Evolutionary conservation across 2,888 invertebrate genomes (phyloP).

Genomic region (Ectemnius continuus): DNA sequence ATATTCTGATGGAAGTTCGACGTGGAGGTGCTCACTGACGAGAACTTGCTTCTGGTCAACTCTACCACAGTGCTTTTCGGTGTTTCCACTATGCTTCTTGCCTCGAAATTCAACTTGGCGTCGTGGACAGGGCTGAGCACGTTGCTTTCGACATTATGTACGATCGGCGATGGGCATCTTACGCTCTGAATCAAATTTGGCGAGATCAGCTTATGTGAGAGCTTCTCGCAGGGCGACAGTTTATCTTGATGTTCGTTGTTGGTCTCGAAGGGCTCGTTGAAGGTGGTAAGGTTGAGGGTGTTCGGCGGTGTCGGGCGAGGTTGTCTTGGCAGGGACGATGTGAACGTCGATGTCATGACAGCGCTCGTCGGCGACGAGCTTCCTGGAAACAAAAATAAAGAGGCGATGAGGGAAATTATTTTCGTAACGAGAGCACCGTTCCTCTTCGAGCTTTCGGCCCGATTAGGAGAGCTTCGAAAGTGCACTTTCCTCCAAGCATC

Average conservation of each 20-base stretch:
- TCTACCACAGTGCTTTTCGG: conserved; percentile 59
- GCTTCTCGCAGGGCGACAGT: conserved; percentile 70
- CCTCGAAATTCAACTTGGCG: conserved; percentile 52
- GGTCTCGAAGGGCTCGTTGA: conserved; percentile 74
- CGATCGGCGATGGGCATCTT: conserved; percentile 73
- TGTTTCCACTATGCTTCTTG: conserved; percentile 50
- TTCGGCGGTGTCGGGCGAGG: conserved; percentile 90
- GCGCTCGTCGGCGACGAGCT: conserved; percentile 74
- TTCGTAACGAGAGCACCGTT: conserved; percentile 8
- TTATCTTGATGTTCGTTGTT: conserved; percentile 61
- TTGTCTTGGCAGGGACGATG: conserved; percentile 80
- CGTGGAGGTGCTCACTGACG: conserved; percentile 64
- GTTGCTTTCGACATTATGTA: conserved; percentile 75
- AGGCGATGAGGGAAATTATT: conserved; percentile 27
- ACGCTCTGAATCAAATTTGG: conserved; percentile 76
- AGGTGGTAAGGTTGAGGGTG: conserved; percentile 85
- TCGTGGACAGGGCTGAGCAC: conserved; percentile 70
- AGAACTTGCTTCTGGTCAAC: conserved; percentile 68
- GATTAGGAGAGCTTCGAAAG: neutral
- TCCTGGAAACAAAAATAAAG: conserved; percentile 52
- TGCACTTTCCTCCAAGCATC: neutral
- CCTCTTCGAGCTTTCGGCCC: neutral
- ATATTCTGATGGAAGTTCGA: conserved; percentile 73
- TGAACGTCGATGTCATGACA: conserved; percentile 80
- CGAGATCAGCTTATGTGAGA: conserved; percentile 73